Evolutionary conservation across 92 coral and sea anemone species (phyloP).

Genomic region (Metridium senile): DNA sequence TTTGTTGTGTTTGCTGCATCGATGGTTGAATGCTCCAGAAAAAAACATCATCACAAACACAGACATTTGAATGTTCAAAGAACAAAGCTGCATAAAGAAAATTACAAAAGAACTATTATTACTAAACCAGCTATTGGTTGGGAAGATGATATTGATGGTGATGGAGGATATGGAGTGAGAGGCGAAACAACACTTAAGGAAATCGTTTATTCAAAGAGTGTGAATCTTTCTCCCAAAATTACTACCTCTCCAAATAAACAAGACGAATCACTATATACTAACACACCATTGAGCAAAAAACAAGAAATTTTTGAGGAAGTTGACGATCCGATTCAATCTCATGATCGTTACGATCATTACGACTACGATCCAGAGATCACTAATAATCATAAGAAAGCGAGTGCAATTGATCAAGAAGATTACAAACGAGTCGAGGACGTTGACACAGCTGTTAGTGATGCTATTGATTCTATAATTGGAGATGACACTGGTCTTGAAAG

Average conservation of each 20-base stretch:
- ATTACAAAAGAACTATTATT: neutral
- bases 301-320: slow-evolving; percentile 26
- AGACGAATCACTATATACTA: neutral
- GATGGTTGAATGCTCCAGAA: neutral
- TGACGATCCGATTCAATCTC: slow-evolving; percentile 6
- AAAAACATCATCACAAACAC: slow-evolving; percentile 3
- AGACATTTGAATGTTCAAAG: no score
- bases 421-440: slow-evolving; percentile 30
- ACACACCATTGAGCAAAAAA: slow-evolving; percentile 7
- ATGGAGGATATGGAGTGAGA: neutral
- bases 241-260: neutral
- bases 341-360: neutral
- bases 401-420: neutral
- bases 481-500: slow-evolving; percentile 18
- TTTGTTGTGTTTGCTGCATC: neutral
- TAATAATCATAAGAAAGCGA: neutral
- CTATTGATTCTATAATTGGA: slow-evolving; percentile 16
- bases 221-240: neutral
- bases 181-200: no score
- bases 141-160: neutral
- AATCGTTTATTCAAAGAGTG: no score
- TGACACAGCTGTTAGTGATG: slow-evolving; percentile 26
- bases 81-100: neutral
- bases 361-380: neutral
- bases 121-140: neutral